phyloP scores from a whole-genome alignment of 2,797 vertebrate genomes.

The Cuculus canorus region DNA sequence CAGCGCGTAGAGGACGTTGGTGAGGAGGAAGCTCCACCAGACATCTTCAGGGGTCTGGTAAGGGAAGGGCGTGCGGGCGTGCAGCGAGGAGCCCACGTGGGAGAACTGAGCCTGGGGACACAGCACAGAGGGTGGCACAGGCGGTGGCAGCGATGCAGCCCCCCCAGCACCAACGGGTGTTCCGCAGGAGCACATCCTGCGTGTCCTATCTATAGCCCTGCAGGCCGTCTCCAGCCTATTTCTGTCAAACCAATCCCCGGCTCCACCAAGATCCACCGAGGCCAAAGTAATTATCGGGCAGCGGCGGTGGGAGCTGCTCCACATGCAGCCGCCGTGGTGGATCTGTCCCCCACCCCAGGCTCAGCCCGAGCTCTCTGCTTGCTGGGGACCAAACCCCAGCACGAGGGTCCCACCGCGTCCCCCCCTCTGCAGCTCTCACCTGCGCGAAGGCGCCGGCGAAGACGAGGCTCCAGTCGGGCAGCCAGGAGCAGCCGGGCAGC shows the following conservation, averaged over 20 bases:
- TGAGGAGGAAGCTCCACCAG: constrained; percentile 77
- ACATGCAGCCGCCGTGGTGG: neutral
- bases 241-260: neutral
- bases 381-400: neutral
- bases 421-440: constrained; percentile 68
- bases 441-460: constrained; percentile 87
- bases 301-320: neutral
- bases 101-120: constrained; percentile 86
- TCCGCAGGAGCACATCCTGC: neutral
- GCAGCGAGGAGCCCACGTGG: constrained; percentile 86
- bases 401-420: neutral
- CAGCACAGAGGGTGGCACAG: neutral
- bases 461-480: constrained; percentile 88
- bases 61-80: constrained; percentile 84
- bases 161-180: neutral
- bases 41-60: constrained; percentile 83
- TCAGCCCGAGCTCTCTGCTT: neutral
- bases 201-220: neutral
- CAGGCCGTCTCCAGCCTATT: neutral
- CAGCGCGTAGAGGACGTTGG: constrained; percentile 80
- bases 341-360: neutral
- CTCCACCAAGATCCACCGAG: neutral
- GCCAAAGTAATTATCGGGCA: neutral
- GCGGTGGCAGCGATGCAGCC: neutral
- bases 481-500: constrained; percentile 87